Conservation (phyloP, 1,140 invertebrate genomes). For the Lepidurus arcticus region DNA sequence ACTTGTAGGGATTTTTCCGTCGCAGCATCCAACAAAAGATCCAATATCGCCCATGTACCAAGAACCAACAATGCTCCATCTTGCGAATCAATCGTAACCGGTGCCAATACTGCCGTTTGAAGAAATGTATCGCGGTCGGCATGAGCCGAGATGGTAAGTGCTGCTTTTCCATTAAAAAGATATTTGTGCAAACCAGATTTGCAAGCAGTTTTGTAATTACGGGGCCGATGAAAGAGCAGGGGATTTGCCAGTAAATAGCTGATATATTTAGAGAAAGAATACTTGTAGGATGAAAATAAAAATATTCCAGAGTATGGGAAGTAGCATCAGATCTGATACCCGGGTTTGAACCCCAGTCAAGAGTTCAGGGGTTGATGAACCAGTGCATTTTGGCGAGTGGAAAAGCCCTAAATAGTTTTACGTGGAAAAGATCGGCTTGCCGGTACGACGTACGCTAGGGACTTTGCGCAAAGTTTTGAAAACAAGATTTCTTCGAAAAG, state of each 20-base stretch:
- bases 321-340: not conserved
- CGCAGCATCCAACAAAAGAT: conserved; percentile 96
- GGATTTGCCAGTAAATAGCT: not conserved
- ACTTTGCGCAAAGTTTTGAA: not conserved
- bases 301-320: not conserved
- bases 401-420: conserved; percentile 8
- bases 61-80: conserved; percentile 96
- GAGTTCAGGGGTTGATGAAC: not conserved
- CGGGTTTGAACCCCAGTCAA: no score
- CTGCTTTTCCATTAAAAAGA: conserved; percentile 31
- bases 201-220: not conserved
- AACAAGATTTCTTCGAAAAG: not conserved
- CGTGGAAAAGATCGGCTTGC: not conserved
- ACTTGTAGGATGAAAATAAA: no score
- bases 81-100: conserved; percentile 92
- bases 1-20: conserved; percentile 56
- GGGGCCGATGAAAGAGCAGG: not conserved
- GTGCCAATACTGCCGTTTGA: conserved; percentile 93
- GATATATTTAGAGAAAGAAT: no score
- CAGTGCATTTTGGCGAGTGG: not conserved
- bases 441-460: not conserved
- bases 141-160: conserved; percentile 95
- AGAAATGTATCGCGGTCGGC: conserved; percentile 96
- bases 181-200: not conserved
- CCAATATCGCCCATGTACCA: conserved; percentile 93